These are phyloP conservation scores for Spodoptera exigua DNA, from an alignment of 2,888 invertebrate genomes.

Conservation along the genomic window DNA sequence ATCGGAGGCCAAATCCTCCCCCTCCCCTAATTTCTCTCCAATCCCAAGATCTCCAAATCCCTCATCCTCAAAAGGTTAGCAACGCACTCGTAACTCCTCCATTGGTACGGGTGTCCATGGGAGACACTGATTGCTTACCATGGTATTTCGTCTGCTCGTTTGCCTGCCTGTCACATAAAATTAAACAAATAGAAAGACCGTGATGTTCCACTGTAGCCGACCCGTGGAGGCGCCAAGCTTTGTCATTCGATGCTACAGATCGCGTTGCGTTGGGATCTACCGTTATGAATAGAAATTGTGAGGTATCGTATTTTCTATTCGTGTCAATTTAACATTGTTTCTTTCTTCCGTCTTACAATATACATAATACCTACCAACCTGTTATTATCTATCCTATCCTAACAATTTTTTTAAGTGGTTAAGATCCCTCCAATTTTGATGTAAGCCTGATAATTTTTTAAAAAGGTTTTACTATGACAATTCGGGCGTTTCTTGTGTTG, in stretches of 20 bases:
- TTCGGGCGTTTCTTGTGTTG: slow-evolving; percentile 19
- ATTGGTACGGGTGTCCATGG: too few species aligned
- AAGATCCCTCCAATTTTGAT: slow-evolving; percentile 26
- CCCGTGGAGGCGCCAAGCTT: slow-evolving; percentile 70
- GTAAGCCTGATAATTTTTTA: slow-evolving; percentile 13
- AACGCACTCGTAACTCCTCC: too few species aligned
- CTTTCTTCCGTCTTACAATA: slow-evolving; percentile 2
- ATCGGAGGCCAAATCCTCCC: too few species aligned
- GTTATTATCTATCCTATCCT: too few species aligned
- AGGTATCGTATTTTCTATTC: slow-evolving; percentile 39
- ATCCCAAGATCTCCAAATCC: too few species aligned
- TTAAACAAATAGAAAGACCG: slow-evolving; percentile 26
- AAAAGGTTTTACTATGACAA: slow-evolving; percentile 15
- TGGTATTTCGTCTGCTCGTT: too few species aligned
- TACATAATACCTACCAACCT: background rate
- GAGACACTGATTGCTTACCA: too few species aligned
- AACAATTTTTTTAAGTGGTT: background rate
- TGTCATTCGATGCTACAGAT: slow-evolving; percentile 78
- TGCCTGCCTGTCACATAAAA: background rate
- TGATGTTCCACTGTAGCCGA: slow-evolving; percentile 59
- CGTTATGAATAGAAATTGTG: slow-evolving; percentile 67
- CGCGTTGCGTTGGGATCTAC: slow-evolving; percentile 65
- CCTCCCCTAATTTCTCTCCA: too few species aligned
- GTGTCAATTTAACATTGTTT: slow-evolving; percentile 17
- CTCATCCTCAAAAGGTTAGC: too few species aligned